Percentiles rank a stretch among this genome's conserved stretches.
phyloP scores from a whole-genome alignment of 2,888 invertebrate species.

The Meandrusa payeni region DNA sequence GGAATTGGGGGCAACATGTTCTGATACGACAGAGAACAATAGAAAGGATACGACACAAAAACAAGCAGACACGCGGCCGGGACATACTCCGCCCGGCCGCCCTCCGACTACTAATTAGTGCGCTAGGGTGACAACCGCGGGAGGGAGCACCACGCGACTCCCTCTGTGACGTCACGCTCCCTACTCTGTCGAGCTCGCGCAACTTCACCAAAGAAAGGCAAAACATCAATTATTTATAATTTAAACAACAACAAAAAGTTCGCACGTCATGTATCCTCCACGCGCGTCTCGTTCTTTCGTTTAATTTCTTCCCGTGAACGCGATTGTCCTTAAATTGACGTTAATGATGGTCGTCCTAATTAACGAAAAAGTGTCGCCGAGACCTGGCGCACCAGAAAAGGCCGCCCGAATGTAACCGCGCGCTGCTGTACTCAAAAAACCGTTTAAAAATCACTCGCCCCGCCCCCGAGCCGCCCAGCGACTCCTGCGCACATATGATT shows the following conservation, averaged over 20 bases:
- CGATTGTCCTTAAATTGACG: conserved; percentile 60
- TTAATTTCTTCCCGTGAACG: conserved; percentile 21
- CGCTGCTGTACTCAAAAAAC: conserved; percentile 73
- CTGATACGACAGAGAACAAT: conserved; percentile 73
- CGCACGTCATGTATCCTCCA: conserved; percentile 15
- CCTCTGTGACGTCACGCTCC: too few species aligned
- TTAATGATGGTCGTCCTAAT: conserved; percentile 74
- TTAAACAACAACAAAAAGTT: conserved; percentile 13
- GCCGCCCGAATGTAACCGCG: conserved; percentile 65
- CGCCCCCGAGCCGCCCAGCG: conserved; percentile 73
- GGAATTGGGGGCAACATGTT: conserved; percentile 74
- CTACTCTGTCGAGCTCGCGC: conserved; percentile 7
- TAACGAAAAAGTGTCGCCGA: conserved; percentile 74
- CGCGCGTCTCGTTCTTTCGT: conserved; percentile 23
- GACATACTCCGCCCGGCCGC: conserved; percentile 49
- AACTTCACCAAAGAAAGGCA: background rate
- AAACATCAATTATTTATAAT: conserved; percentile 19
- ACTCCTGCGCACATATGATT: conserved; percentile 76
- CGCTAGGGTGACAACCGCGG: conserved; percentile 62
- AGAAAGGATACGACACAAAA: conserved; percentile 64
- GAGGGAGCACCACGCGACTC: too few species aligned
- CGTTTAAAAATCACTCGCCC: conserved; percentile 78
- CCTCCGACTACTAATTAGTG: conserved; percentile 68
- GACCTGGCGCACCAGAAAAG: conserved; percentile 67
- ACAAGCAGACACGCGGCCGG: conserved; percentile 54